Conservation (phyloP, 2,113 vertebrate genomes). For the Nyctibius bracteatus region DNA sequence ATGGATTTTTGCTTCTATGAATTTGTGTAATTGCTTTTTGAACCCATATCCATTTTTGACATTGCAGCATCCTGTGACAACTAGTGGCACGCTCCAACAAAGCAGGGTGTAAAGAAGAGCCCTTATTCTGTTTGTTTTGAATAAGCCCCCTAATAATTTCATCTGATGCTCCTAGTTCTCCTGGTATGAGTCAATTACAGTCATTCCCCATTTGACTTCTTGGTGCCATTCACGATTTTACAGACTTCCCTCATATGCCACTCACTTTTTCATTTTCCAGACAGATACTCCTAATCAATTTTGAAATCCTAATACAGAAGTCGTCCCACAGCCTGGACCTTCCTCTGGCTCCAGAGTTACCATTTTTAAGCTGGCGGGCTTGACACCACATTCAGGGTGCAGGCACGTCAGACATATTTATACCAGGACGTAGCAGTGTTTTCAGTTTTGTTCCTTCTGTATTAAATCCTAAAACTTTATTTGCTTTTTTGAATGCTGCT, state of each 20-base stretch:
- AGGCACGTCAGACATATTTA: not conserved
- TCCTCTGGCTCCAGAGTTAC: not conserved
- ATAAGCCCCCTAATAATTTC: constrained; percentile 32
- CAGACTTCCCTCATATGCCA: not conserved
- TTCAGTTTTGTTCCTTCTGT: not conserved
- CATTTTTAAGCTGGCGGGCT: not conserved
- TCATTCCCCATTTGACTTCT: constrained; percentile 34
- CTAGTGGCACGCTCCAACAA: constrained; percentile 37
- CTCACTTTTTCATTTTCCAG: not conserved
- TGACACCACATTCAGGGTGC: not conserved
- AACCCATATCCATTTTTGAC: constrained; percentile 46
- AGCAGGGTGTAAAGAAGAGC: constrained; percentile 37
- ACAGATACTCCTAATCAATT: not conserved
- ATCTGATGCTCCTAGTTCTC: constrained; percentile 21
- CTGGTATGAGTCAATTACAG: constrained; percentile 38
- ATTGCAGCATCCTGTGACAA: constrained; percentile 52
- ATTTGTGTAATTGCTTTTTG: constrained; percentile 61
- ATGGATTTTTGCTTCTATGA: constrained; percentile 63
- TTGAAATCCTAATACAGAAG: not conserved
- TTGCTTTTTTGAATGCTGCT: not conserved
- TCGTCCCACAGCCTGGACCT: not conserved
- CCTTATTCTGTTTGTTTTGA: constrained; percentile 58
- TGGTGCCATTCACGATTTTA: not conserved
- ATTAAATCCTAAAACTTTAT: not conserved
- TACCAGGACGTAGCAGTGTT: not conserved